Conservation (phyloP, 2,888 invertebrate genomes). For the Trachelus stipa region DNA sequence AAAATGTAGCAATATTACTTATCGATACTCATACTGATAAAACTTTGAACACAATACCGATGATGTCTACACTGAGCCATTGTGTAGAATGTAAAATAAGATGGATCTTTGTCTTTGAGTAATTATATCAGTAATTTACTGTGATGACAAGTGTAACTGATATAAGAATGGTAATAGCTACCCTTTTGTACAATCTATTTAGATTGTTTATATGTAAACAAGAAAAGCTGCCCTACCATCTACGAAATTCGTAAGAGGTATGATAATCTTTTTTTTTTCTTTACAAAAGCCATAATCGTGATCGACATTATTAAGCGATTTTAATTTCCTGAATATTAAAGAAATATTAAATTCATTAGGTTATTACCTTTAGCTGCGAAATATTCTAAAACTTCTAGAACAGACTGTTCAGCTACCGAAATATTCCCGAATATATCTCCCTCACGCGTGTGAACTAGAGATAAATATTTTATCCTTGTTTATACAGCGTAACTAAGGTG, state of each 20-base stretch:
- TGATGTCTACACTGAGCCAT: background rate
- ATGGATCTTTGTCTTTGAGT: background rate
- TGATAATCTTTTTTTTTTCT: background rate
- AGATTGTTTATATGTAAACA: background rate
- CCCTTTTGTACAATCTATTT: background rate
- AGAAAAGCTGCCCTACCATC: background rate
- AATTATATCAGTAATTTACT: background rate
- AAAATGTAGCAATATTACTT: background rate
- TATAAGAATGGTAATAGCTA: background rate
- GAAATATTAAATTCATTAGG: background rate
- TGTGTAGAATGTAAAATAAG: background rate
- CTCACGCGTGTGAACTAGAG: background rate
- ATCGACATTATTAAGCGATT: background rate
- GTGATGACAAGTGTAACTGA: background rate
- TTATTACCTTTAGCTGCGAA: background rate
- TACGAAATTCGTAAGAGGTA: background rate
- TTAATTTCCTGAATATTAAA: background rate
- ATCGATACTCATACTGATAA: background rate
- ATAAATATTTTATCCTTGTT: background rate
- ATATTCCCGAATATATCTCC: background rate
- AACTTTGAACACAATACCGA: background rate
- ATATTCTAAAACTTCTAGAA: background rate
- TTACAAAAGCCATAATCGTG: background rate
- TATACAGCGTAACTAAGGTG: background rate
- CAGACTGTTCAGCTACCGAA: background rate